A percentile compares a stretch with the other conserved stretches of the same genome.
Conservation (phyloP, 2,888 invertebrate species). For the Lapara coniferarum region DNA sequence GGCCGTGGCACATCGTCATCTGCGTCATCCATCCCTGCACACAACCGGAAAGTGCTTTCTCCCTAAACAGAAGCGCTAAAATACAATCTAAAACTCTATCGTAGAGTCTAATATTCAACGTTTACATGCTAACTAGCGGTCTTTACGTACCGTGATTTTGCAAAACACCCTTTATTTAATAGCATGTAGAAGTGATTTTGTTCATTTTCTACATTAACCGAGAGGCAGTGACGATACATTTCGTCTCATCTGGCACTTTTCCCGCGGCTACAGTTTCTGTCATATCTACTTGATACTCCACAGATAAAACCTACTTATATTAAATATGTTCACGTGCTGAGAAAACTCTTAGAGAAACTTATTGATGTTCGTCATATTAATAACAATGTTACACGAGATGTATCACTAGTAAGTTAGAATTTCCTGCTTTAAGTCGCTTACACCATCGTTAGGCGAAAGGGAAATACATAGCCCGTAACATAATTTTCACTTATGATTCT, state of each 20-base stretch:
- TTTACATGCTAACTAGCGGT: slow-evolving; percentile 17
- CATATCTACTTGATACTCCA: slow-evolving; percentile 23
- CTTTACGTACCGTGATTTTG: slow-evolving; percentile 32
- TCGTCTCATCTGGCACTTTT: slow-evolving; percentile 71
- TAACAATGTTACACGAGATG: slow-evolving; percentile 21
- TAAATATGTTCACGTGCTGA: slow-evolving; percentile 37
- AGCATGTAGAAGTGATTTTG: slow-evolving; percentile 53
- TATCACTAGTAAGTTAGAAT: slow-evolving; percentile 12
- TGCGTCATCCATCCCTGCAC: slow-evolving; percentile 75
- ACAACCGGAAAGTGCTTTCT: slow-evolving; percentile 82
- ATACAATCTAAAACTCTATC: slow-evolving; percentile 48
- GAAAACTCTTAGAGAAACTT: slow-evolving; percentile 62
- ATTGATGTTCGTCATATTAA: slow-evolving; percentile 45
- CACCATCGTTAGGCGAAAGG: not conserved
- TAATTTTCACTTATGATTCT: not conserved
- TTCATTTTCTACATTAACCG: slow-evolving; percentile 36
- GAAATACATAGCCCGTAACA: slow-evolving; percentile 5
- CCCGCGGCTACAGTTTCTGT: slow-evolving; percentile 69
- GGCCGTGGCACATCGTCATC: slow-evolving; percentile 61
- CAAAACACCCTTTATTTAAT: slow-evolving; percentile 57
- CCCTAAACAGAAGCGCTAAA: slow-evolving; percentile 57
- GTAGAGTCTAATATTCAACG: slow-evolving; percentile 27
- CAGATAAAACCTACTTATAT: slow-evolving; percentile 21
- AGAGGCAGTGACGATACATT: slow-evolving; percentile 63
- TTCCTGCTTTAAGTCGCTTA: not conserved